Evolutionary conservation across 2,888 invertebrate genomes (phyloP).

Genomic region (Vanessa cardui): DNA sequence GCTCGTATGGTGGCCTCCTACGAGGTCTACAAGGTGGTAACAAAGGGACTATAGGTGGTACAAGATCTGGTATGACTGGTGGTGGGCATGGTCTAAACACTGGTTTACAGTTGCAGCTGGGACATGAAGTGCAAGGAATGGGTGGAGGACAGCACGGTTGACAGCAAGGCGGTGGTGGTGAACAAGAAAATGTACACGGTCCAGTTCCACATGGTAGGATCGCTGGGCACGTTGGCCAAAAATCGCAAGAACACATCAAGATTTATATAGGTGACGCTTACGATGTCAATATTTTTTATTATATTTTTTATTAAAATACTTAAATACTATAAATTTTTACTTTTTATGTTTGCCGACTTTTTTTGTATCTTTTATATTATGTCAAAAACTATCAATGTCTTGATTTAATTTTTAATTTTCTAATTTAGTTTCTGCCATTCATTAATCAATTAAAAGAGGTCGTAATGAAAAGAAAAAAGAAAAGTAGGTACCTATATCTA

Average conservation of each 20-base stretch:
- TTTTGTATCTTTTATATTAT: too few species aligned
- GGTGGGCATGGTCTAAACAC: slow-evolving; percentile 67
- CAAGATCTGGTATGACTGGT: slow-evolving; percentile 66
- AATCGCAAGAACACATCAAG: slow-evolving; percentile 61
- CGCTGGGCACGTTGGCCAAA: slow-evolving; percentile 69
- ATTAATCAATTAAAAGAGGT: too few species aligned
- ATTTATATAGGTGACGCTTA: slow-evolving; percentile 13
- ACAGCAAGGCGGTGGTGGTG: slow-evolving; percentile 63
- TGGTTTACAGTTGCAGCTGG: slow-evolving; percentile 67
- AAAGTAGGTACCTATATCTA: too few species aligned
- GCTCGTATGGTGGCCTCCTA: slow-evolving; percentile 59
- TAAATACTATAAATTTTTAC: slow-evolving; percentile 26
- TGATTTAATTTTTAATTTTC: too few species aligned
- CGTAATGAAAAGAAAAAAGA: too few species aligned
- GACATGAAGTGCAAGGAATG: slow-evolving; percentile 70
- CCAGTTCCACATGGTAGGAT: slow-evolving; percentile 69
- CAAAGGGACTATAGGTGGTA: slow-evolving; percentile 71
- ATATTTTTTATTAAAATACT: slow-evolving; percentile 26
- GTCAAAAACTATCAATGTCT: too few species aligned
- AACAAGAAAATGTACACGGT: slow-evolving; percentile 61
- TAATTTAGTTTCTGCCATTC: too few species aligned
- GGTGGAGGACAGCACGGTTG: slow-evolving; percentile 71
- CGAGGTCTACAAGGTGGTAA: slow-evolving; percentile 68
- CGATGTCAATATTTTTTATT: slow-evolving; percentile 1
- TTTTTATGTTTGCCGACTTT: background rate